A percentile compares a stretch with the other conserved stretches of the same genome.
phyloP scores from a whole-genome alignment of 2,113 vertebrate species.

The Ancistrus triradiatus region DNA sequence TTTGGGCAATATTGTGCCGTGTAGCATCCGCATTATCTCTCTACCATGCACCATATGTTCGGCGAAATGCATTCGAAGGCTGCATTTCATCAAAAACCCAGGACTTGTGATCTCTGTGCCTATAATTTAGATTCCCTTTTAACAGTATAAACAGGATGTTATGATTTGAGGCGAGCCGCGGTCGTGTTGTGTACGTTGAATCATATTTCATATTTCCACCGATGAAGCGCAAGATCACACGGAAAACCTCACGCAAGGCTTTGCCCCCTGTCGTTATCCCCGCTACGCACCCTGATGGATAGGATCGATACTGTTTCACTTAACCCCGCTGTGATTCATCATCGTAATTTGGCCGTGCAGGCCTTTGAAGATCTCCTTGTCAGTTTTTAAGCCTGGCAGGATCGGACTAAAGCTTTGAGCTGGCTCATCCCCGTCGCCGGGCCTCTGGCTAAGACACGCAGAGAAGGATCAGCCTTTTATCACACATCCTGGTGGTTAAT shows the following conservation, averaged over 20 bases:
- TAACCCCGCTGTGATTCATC: slow-evolving; percentile 56
- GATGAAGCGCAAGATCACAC: slow-evolving; percentile 49
- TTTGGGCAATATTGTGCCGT: too few species aligned
- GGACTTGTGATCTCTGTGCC: slow-evolving; percentile 16
- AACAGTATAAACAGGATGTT: slow-evolving; percentile 37
- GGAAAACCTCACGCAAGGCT: slow-evolving; percentile 30
- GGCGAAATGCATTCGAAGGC: slow-evolving; percentile 1
- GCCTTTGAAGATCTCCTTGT: slow-evolving; percentile 52
- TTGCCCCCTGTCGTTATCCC: slow-evolving; percentile 27
- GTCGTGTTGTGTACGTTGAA: slow-evolving; percentile 50
- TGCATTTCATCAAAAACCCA: slow-evolving; percentile 17
- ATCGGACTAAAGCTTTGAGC: slow-evolving; percentile 40
- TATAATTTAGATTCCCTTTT: slow-evolving; percentile 13
- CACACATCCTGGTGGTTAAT: slow-evolving; percentile 45
- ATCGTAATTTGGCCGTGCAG: slow-evolving; percentile 49
- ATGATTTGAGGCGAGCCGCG: slow-evolving; percentile 32
- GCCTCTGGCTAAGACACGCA: slow-evolving; percentile 24
- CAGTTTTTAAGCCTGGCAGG: slow-evolving; percentile 54
- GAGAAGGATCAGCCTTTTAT: slow-evolving; percentile 57
- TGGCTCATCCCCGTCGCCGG: slow-evolving; percentile 42
- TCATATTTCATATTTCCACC: slow-evolving; percentile 54
- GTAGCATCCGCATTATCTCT: too few species aligned
- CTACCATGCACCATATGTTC: too few species aligned
- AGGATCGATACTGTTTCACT: slow-evolving; percentile 53
- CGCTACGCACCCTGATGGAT: slow-evolving; percentile 49